phyloP scores from a whole-genome alignment of 2,888 invertebrate genomes.

The Julus scandinavius region DNA sequence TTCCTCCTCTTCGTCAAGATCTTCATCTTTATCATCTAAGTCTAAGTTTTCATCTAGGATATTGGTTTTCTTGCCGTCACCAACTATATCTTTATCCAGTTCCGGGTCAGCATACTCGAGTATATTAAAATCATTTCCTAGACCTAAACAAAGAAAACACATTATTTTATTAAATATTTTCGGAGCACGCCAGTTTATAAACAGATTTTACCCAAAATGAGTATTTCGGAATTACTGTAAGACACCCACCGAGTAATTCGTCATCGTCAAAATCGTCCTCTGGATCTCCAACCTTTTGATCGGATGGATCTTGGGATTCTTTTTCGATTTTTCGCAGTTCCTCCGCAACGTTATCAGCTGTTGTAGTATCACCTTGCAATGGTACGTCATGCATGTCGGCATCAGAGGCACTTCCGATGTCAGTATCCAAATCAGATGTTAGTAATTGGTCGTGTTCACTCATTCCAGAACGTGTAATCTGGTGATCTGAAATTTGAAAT shows the following conservation, averaged over 20 bases:
- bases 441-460: slow-evolving; percentile 37
- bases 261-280: slow-evolving; percentile 83
- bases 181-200: neutral
- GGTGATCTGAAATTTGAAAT: neutral
- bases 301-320: slow-evolving; percentile 57
- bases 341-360: slow-evolving; percentile 74
- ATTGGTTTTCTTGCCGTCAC: slow-evolving; percentile 83
- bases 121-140: slow-evolving; percentile 95
- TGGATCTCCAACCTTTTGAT: slow-evolving; percentile 56
- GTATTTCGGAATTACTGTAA: neutral
- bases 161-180: neutral
- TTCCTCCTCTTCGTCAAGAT: slow-evolving; percentile 69
- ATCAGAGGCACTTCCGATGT: slow-evolving; percentile 7
- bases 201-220: neutral
- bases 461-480: neutral
- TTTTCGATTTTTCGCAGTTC: slow-evolving; percentile 75
- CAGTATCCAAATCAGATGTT: slow-evolving; percentile 45
- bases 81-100: slow-evolving; percentile 73
- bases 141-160: slow-evolving; percentile 72
- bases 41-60: slow-evolving; percentile 84
- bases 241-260: slow-evolving; percentile 74
- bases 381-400: slow-evolving; percentile 45
- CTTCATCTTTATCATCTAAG: slow-evolving; percentile 79
- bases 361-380: slow-evolving; percentile 68
- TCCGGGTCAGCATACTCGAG: slow-evolving; percentile 96